Percentiles rank a stretch among this genome's conserved stretches.
These are phyloP conservation scores for Lordiphosa stackelbergi DNA, from an alignment of 1,140 invertebrate genomes.

Conservation along the genomic window DNA sequence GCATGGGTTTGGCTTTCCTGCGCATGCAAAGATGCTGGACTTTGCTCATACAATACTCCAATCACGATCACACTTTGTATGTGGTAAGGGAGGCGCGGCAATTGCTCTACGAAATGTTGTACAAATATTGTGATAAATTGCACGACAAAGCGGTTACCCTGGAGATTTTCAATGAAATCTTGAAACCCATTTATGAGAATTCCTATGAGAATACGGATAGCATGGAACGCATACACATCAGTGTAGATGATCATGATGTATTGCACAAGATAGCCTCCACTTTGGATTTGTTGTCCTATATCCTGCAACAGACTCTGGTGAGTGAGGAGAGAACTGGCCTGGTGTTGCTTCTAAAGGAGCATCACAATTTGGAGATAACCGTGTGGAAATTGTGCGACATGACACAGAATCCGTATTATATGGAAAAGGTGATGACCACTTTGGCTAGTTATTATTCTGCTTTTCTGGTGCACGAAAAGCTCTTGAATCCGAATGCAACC, in stretches of 20 bases:
- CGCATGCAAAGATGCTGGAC: conserved; percentile 79
- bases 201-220: conserved; percentile 38
- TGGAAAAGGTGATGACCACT: conserved; percentile 48
- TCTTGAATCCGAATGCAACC: conserved; percentile 39
- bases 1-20: conserved; percentile 80
- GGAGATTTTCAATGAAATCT: conserved; percentile 78
- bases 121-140: conserved; percentile 77
- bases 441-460: conserved; percentile 61
- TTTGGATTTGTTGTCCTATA: conserved; percentile 77
- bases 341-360: conserved; percentile 44
- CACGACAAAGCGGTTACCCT: conserved; percentile 77
- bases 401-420: conserved; percentile 60
- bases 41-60: conserved; percentile 79
- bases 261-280: conserved; percentile 79
- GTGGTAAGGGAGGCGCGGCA: conserved; percentile 80
- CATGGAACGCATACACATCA: conserved; percentile 55
- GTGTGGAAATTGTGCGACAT: conserved; percentile 71
- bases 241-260: conserved; percentile 78
- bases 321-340: conserved; percentile 58
- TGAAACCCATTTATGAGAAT: conserved; percentile 78
- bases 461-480: conserved; percentile 59
- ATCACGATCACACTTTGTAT: conserved; percentile 81
- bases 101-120: conserved; percentile 79
- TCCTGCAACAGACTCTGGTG: conserved; percentile 69
- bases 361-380: conserved; percentile 60